These are phyloP conservation scores for Tenthredo scrophulariae DNA, from an alignment of 2,888 invertebrate species.

Conservation along the genomic window DNA sequence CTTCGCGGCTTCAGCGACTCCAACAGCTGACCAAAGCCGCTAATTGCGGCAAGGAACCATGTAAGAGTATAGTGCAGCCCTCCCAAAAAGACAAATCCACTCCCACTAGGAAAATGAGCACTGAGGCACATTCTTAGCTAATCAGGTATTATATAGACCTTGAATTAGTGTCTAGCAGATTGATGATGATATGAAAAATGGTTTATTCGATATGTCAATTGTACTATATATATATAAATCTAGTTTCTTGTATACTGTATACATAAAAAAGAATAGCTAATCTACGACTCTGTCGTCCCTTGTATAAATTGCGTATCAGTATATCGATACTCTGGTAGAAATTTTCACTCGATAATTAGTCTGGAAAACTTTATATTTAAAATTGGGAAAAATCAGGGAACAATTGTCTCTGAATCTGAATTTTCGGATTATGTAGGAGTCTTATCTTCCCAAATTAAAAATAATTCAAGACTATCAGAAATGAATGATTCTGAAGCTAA, in stretches of 20 bases:
- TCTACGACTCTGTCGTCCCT: neutral
- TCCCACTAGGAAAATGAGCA: slow-evolving; percentile 16
- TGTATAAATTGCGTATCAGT: neutral
- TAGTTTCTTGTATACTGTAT: neutral
- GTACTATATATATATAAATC: neutral
- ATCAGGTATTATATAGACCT: neutral
- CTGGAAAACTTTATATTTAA: too few relatives aligned
- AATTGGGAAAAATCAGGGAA: too few relatives aligned
- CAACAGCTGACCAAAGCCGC: slow-evolving; percentile 1
- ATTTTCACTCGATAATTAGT: too few relatives aligned
- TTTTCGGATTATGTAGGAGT: too few relatives aligned
- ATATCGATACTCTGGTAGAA: too few relatives aligned
- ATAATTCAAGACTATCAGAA: too few relatives aligned
- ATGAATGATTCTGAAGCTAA: neutral
- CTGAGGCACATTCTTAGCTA: neutral
- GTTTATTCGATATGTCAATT: neutral
- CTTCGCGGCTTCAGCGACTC: slow-evolving; percentile 12
- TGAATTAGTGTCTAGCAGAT: neutral
- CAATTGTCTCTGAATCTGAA: too few relatives aligned
- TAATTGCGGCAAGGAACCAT: neutral
- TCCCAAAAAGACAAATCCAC: neutral
- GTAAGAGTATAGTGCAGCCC: neutral
- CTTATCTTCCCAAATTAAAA: too few relatives aligned
- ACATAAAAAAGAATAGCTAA: neutral
- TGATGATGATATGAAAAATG: neutral